phyloP scores from a whole-genome alignment of 2,888 invertebrate species.

The Arge pagana region DNA sequence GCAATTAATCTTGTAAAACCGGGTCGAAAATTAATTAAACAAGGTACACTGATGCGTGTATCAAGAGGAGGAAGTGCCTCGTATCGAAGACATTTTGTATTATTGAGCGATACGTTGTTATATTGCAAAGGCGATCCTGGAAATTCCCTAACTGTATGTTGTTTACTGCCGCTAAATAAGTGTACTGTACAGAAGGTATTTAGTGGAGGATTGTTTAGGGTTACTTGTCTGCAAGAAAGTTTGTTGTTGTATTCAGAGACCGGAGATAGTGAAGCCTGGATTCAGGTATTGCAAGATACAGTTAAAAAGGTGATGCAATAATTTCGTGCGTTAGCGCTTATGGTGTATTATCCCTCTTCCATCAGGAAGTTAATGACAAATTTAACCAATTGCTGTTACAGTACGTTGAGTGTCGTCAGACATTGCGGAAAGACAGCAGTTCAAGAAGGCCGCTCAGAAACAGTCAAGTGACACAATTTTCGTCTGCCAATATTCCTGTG shows the following conservation, averaged over 20 bases:
- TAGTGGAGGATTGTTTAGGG: conserved; percentile 65
- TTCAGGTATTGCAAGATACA: conserved; percentile 62
- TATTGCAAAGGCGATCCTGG: conserved; percentile 71
- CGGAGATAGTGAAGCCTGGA: conserved; percentile 64
- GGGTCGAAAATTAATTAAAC: conserved; percentile 71
- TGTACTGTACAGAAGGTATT: conserved; percentile 67
- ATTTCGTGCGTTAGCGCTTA: conserved; percentile 4
- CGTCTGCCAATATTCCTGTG: conserved; percentile 38
- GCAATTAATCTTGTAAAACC: conserved; percentile 70
- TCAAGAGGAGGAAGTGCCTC: conserved; percentile 57
- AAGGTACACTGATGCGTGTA: conserved; percentile 68
- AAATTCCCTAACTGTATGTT: conserved; percentile 67
- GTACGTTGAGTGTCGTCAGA: conserved; percentile 65
- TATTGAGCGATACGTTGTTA: conserved; percentile 75
- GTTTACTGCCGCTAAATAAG: conserved; percentile 72
- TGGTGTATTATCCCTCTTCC: conserved; percentile 12
- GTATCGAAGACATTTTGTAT: conserved; percentile 66
- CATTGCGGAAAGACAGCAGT: conserved; percentile 68
- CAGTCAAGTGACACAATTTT: conserved; percentile 62
- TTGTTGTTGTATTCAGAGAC: conserved; percentile 64
- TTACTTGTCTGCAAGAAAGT: conserved; percentile 65
- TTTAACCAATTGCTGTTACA: conserved; percentile 31
- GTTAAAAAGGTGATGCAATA: conserved; percentile 61
- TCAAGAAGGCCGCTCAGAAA: conserved; percentile 65
- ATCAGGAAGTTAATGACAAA: not conserved